Base-by-base conservation (phyloP, 2,888 invertebrate genomes). In the Scelioninae gen. 1 region DNA sequence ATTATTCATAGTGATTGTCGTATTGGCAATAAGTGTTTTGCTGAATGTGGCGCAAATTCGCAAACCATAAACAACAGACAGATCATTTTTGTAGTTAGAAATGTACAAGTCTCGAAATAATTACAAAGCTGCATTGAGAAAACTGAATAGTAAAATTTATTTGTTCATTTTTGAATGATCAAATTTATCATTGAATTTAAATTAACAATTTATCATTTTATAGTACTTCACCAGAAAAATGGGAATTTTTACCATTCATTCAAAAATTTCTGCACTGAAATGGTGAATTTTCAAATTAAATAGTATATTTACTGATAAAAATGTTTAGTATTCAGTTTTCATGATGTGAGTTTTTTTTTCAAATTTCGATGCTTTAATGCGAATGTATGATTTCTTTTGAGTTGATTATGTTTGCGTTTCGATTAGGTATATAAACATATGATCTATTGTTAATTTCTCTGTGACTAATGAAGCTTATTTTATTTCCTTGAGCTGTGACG, bases 401-500 rank as follows among this genome's bases (percentile, higher is more conserved):
- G 49, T 43, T 53, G 15, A n/a, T n/a, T n/a, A n/a, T n/a, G n/a
- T n/a, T n/a, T n/a, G n/a, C n/a, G n/a, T n/a, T n/a, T n/a, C n/a
- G n/a, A n/a, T n/a, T n/a, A n/a, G n/a, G n/a, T n/a, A n/a, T n/a
- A n/a, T n/a, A n/a, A n/a, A n/a, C n/a, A n/a, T n/a, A n/a, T n/a
- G n/a, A n/a, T n/a, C n/a, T n/a, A n/a, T n/a, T n/a, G n/a, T n/a
- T n/a, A n/a, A n/a, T n/a, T n/a, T n/a, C n/a, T n/a, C n/a, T n/a
- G n/a, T n/a, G n/a, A n/a, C n/a, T 58, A 34, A 10, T 66, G 77
- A 85, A 87, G 88, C 88, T 88, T 88, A 87, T 87, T 86, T 88
- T 82, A 76, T 87, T 90, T 90, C 87, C 88, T 90, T 87, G 91
- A 89, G 91, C 92, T 92, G 92, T 91, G 92, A 92, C 88, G 88